Evolutionary conservation across 2,797 vertebrate species (phyloP).

Genomic region (Crax fasciolata): DNA sequence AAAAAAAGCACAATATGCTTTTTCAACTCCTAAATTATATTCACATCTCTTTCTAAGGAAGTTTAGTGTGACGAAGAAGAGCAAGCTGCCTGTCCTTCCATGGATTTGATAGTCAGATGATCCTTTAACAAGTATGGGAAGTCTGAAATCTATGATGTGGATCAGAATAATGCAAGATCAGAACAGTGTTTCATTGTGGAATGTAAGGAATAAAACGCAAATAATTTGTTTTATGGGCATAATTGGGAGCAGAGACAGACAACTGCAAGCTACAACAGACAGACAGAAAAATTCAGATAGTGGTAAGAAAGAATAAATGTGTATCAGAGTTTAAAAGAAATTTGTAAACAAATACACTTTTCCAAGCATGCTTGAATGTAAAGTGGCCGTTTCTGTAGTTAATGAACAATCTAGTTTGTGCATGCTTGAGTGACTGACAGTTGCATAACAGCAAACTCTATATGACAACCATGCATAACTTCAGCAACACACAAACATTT

Average conservation of each 20-base stretch:
- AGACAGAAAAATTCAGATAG: neutral
- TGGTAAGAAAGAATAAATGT: neutral
- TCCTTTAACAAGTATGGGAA: neutral
- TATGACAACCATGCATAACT: slow-evolving; percentile 41
- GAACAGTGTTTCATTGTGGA: neutral
- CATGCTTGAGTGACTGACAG: neutral
- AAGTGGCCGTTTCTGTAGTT: slow-evolving; percentile 7
- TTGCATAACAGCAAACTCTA: slow-evolving; percentile 31
- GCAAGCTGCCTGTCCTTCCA: neutral
- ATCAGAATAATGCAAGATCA: neutral
- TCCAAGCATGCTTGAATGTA: neutral
- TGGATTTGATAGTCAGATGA: neutral
- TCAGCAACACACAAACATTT: slow-evolving; percentile 43
- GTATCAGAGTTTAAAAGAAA: neutral
- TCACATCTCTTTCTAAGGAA: neutral
- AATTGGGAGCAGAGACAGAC: neutral
- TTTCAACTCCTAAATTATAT: neutral
- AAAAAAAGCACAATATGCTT: neutral
- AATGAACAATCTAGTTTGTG: slow-evolving; percentile 24
- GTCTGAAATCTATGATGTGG: neutral
- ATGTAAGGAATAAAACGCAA: neutral
- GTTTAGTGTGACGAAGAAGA: neutral
- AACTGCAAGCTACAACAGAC: neutral
- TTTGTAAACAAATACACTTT: neutral
- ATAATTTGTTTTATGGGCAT: neutral